phyloP scores from a whole-genome alignment of 2,113 vertebrate species.

The Oryctolagus cuniculus region mOryCun1.1 NC_091439.1:24111001-24111500 shows the following conservation, averaged over 20 bases:
- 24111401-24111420: not conserved
- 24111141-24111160: not conserved
- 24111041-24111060: not conserved
- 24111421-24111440: not conserved
- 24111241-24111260: not conserved
- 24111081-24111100: fast-evolving
- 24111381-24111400: not conserved
- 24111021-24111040: not conserved
- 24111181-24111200: too few relatives aligned
- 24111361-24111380: not conserved
- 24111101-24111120: not conserved
- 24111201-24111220: not conserved
- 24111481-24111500: too few relatives aligned
- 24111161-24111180: too few relatives aligned
- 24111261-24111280: not conserved
- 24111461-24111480: not conserved
- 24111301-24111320: not conserved
- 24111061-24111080: not conserved
- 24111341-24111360: not conserved
- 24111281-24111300: not conserved
- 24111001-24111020: not conserved
- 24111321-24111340: not conserved
- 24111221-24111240: not conserved
- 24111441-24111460: not conserved
- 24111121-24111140: not conserved